Percentiles rank a stretch among this genome's conserved stretches.
Conservation (phyloP, 2,888 invertebrate genomes). For the Mesoligia furuncula region DNA sequence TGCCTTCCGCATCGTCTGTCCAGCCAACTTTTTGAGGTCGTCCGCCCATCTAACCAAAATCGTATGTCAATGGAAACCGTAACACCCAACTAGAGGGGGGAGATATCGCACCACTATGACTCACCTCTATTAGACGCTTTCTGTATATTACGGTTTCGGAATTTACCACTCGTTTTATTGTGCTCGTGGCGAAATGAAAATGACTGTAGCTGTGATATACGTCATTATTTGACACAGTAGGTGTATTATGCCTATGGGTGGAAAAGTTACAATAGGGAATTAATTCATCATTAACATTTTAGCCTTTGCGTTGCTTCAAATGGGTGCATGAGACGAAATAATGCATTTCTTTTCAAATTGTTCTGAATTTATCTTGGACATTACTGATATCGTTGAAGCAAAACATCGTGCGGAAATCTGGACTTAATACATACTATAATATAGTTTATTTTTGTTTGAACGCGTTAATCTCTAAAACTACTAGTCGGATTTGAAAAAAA, state of each 20-base stretch:
- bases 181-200: slow-evolving; percentile 51
- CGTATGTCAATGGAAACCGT: slow-evolving; percentile 36
- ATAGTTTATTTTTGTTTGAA: no score
- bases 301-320: neutral
- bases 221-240: slow-evolving; percentile 2
- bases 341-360: neutral
- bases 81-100: slow-evolving; percentile 21
- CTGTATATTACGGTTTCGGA: slow-evolving; percentile 60
- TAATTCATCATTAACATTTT: neutral
- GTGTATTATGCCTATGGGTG: no score
- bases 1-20: no score
- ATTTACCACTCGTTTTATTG: slow-evolving; percentile 53
- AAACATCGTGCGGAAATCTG: neutral
- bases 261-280: neutral
- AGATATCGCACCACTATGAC: slow-evolving; percentile 56
- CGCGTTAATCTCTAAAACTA: no score
- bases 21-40: no score
- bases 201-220: slow-evolving; percentile 8
- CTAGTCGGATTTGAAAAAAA: no score
- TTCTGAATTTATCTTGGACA: neutral
- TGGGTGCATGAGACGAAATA: neutral
- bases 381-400: neutral
- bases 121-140: slow-evolving; percentile 65
- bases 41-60: no score
- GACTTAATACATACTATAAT: neutral